Conservation (phyloP, 2,888 invertebrate species). For the Endotricha flammealis region DNA sequence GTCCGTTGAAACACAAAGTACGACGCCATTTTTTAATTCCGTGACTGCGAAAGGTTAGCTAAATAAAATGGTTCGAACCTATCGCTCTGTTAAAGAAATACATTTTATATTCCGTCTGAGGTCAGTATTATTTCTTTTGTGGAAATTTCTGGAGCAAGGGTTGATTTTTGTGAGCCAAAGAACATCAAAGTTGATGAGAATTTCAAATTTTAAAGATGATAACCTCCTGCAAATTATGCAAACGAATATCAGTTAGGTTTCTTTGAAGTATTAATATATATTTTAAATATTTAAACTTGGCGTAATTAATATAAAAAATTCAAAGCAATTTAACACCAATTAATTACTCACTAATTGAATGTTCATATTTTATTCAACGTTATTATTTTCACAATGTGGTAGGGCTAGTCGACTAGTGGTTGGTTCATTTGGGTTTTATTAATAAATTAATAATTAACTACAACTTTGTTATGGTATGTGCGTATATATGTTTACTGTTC, state of each 20-base stretch:
- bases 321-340: background rate
- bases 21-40: no score
- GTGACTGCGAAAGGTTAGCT: background rate
- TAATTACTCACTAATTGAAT: background rate
- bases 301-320: background rate
- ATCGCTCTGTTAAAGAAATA: constrained; percentile 23
- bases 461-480: no score
- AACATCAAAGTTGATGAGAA: constrained; percentile 42
- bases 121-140: constrained; percentile 30
- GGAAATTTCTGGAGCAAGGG: constrained; percentile 33
- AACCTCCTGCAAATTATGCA: constrained; percentile 41
- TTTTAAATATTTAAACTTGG: constrained; percentile 3
- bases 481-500: no score
- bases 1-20: no score
- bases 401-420: no score
- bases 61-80: constrained; percentile 12
- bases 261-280: constrained; percentile 17
- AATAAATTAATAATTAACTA: no score
- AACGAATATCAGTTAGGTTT: constrained; percentile 33
- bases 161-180: constrained; percentile 35
- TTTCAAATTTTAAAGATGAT: constrained; percentile 29
- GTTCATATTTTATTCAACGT: background rate
- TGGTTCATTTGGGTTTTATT: no score
- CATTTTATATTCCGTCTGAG: constrained; percentile 36
- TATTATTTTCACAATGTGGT: background rate